Percentiles rank a stretch among this genome's conserved stretches.
Evolutionary conservation across 2,113 vertebrate genomes (phyloP).

Genomic region (Zonotrichia leucophrys): DNA sequence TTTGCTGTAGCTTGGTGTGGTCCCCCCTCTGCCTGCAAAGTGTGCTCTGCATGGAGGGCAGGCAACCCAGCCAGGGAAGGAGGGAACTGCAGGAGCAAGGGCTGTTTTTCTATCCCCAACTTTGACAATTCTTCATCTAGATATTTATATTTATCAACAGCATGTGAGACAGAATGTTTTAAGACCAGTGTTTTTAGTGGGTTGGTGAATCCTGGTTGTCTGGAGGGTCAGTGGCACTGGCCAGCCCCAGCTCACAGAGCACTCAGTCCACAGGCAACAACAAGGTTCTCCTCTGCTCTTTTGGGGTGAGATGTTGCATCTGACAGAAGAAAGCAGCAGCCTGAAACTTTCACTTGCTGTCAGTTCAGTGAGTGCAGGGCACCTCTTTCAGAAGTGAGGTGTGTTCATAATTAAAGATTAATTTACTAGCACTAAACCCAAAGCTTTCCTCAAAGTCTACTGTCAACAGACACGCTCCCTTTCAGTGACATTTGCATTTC

Average conservation of each 20-base stretch:
- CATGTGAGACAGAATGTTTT: neutral
- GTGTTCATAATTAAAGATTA: slow-evolving; percentile 45
- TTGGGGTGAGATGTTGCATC: neutral
- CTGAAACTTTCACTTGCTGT: neutral
- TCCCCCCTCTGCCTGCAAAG: neutral
- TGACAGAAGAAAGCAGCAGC: neutral
- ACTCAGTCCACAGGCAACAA: too few species aligned
- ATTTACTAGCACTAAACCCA: slow-evolving; percentile 39
- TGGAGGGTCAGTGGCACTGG: neutral
- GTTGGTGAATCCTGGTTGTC: neutral
- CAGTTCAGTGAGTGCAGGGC: neutral
- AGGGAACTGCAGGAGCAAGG: neutral
- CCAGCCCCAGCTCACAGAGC: neutral
- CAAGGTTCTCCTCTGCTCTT: neutral
- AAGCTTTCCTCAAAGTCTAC: slow-evolving; percentile 46
- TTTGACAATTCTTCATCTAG: neutral
- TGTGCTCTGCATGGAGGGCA: neutral
- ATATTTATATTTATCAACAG: neutral
- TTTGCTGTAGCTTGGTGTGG: neutral
- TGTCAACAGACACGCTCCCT: slow-evolving; percentile 51
- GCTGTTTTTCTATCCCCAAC: neutral
- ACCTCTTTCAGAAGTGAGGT: neutral
- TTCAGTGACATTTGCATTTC: slow-evolving; percentile 53
- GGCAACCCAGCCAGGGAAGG: neutral
- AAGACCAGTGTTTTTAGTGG: neutral